Evolutionary conservation across 2,797 vertebrate genomes (phyloP).

Genomic region (Muscicapa striata): DNA sequence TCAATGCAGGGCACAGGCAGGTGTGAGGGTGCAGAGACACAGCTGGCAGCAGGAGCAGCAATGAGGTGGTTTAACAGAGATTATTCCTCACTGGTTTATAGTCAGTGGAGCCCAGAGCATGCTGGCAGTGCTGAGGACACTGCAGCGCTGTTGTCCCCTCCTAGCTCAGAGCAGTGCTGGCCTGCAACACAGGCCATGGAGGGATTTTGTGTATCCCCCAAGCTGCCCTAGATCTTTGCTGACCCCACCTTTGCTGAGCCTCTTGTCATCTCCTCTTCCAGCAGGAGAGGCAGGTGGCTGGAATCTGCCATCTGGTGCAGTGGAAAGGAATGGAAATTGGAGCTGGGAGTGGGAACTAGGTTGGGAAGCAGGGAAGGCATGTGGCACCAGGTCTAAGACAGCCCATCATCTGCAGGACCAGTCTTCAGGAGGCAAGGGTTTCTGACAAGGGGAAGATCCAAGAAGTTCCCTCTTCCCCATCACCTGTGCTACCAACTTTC

Average conservation of each 20-base stretch:
- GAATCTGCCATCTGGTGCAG: background rate
- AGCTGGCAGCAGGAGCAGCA: background rate
- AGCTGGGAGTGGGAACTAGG: background rate
- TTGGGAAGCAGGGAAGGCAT: background rate
- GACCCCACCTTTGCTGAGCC: background rate
- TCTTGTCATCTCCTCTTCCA: background rate
- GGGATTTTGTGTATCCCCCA: background rate
- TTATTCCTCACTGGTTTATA: background rate
- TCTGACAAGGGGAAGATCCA: background rate
- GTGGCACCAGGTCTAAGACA: background rate
- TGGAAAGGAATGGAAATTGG: background rate
- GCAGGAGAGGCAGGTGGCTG: background rate
- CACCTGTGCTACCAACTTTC: background rate
- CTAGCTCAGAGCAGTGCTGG: background rate
- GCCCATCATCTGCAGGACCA: background rate
- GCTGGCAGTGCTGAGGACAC: fast-evolving
- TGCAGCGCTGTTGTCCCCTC: fast-evolving
- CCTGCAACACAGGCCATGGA: background rate
- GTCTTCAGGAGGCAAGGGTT: background rate
- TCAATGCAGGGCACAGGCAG: background rate
- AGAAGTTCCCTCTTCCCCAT: background rate
- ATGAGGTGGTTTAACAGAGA: background rate
- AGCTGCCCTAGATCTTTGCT: background rate
- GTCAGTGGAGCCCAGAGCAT: background rate
- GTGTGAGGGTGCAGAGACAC: background rate